Evolutionary conservation across 2,113 vertebrate species (phyloP).

Genomic region (Heterocephalus glaber): DNA sequence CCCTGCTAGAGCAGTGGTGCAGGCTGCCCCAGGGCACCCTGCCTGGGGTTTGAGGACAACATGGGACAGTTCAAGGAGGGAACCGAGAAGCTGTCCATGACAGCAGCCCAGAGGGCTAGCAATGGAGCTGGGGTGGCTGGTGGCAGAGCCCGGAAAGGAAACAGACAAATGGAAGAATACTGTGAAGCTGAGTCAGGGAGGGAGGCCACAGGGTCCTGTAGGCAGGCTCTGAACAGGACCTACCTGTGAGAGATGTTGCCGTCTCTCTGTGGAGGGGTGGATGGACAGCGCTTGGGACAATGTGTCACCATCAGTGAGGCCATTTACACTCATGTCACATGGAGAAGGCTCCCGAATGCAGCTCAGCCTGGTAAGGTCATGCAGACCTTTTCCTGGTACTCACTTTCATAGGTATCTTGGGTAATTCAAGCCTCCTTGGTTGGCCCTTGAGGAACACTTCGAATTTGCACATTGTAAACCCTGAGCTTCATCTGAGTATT

Average conservation of each 20-base stretch:
- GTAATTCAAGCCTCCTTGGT: constrained; percentile 17
- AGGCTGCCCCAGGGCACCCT: background rate
- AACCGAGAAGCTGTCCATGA: background rate
- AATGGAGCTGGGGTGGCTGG: background rate
- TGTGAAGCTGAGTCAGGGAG: background rate
- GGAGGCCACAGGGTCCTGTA: background rate
- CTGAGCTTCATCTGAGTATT: background rate
- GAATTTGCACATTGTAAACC: background rate
- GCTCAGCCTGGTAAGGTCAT: background rate
- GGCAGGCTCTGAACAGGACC: rapidly evolving
- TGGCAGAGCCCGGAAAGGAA: background rate
- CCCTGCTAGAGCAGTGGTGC: background rate
- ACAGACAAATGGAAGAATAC: background rate
- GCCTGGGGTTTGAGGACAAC: rapidly evolving
- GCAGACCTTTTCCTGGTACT: background rate
- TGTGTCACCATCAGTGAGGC: too few relatives aligned
- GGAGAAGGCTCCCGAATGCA: background rate
- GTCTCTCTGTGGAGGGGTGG: background rate
- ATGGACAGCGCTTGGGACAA: background rate
- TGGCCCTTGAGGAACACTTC: background rate
- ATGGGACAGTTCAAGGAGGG: background rate
- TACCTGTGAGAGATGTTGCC: background rate
- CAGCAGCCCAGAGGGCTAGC: background rate
- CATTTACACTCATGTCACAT: background rate
- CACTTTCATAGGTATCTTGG: background rate